These are phyloP conservation scores for Melinopterus prodromus DNA, from an alignment of 2,888 invertebrate genomes.

Conservation along the genomic window DNA sequence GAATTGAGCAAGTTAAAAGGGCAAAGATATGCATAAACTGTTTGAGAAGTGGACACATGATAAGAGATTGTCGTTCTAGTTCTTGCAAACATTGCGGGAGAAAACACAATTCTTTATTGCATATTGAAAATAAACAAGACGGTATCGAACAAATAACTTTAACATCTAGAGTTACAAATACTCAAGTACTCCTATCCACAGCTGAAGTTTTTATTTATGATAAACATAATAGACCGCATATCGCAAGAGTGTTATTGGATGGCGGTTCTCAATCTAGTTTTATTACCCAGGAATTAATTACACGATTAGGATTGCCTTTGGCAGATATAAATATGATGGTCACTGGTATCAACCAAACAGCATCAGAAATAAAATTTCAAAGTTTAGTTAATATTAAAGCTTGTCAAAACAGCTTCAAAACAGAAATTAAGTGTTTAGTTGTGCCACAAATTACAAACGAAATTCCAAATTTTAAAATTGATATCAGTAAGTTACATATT, in stretches of 20 bases:
- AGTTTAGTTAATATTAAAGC: conserved; percentile 8
- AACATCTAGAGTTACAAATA: not conserved
- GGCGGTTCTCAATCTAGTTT: conserved; percentile 41
- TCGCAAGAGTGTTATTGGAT: conserved; percentile 41
- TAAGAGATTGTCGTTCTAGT: conserved; percentile 12
- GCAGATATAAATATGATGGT: conserved; percentile 7
- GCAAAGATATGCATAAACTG: conserved; percentile 5
- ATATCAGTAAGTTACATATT: conserved; percentile 5
- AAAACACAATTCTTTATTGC: conserved; percentile 16
- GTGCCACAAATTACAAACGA: conserved; percentile 19
- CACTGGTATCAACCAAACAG: conserved; percentile 12
- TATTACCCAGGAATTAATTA: conserved; percentile 29
- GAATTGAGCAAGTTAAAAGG: conserved; percentile 6
- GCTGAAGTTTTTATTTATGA: conserved; percentile 37
- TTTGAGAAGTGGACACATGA: conserved; percentile 7
- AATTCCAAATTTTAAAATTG: conserved; percentile 13
- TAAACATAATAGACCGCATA: conserved; percentile 27
- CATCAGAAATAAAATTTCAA: conserved; percentile 4
- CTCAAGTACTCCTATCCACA: conserved; percentile 31
- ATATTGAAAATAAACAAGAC: conserved; percentile 7
- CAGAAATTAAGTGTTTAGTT: conserved; percentile 7
- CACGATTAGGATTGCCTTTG: not conserved
- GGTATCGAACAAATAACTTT: not conserved
- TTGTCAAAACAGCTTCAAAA: not conserved
- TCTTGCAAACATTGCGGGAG: conserved; percentile 17